These are phyloP conservation scores for Drosophila subobscura DNA, from an alignment of 1,140 invertebrate species.

Conservation along the genomic window DNA sequence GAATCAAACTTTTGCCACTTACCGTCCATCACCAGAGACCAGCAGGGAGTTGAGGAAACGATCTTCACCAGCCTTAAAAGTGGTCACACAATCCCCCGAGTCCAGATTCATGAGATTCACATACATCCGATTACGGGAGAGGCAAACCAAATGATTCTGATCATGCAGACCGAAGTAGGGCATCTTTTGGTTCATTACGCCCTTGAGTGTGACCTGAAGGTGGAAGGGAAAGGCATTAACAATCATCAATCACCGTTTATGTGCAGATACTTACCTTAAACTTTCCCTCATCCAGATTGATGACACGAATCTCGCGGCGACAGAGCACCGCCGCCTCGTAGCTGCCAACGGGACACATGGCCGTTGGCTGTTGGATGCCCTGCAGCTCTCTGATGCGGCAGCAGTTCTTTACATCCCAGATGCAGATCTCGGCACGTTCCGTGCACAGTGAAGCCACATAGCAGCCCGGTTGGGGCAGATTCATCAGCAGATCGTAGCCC, in stretches of 20 bases:
- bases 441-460: conserved; percentile 90
- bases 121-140: conserved; percentile 94
- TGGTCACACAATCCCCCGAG: conserved; percentile 91
- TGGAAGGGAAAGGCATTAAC: neutral
- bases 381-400: conserved; percentile 87
- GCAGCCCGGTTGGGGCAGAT: conserved; percentile 84
- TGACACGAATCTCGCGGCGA: conserved; percentile 90
- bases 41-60: conserved; percentile 94
- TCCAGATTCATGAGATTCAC: conserved; percentile 94
- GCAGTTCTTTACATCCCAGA: conserved; percentile 90
- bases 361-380: conserved; percentile 88
- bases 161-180: conserved; percentile 93
- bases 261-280: conserved; percentile 67
- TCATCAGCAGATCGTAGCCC: conserved; percentile 77
- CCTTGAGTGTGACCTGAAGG: conserved; percentile 87
- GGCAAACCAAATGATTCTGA: conserved; percentile 89
- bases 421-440: conserved; percentile 89
- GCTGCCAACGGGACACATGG: conserved; percentile 89
- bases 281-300: conserved; percentile 90
- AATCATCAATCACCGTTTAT: neutral
- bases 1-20: conserved; percentile 26
- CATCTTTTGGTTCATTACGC: conserved; percentile 97
- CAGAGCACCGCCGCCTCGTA: conserved; percentile 91
- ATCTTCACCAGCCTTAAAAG: conserved; percentile 94
- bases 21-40: conserved; percentile 93